Evolutionary conservation across 2,888 invertebrate species (phyloP).

Genomic region (Microplitis deprimator): DNA sequence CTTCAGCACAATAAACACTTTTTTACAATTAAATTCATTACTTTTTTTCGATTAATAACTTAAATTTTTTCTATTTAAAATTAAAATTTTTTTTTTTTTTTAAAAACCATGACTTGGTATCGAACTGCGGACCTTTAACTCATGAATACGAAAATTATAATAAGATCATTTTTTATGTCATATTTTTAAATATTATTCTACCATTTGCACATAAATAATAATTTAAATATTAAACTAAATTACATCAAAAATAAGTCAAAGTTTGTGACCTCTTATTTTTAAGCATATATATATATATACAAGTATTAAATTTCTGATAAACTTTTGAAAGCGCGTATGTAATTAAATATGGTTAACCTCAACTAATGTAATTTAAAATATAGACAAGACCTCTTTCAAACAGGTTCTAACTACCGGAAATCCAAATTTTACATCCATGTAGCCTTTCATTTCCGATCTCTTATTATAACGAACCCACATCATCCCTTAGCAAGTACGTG

Average conservation of each 20-base stretch:
- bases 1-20: background rate
- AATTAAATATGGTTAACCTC: background rate
- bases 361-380: background rate
- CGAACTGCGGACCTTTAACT: too few species aligned
- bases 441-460: background rate
- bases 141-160: too few species aligned
- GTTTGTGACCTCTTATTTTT: background rate
- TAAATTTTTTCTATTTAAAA: background rate
- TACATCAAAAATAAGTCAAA: background rate
- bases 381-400: background rate
- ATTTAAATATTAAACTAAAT: background rate
- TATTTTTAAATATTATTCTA: too few species aligned
- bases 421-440: background rate
- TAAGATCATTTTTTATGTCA: too few species aligned
- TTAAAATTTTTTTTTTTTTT: background rate
- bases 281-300: background rate
- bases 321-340: background rate
- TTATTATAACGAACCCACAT: background rate
- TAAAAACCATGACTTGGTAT: background rate
- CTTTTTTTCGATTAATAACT: background rate
- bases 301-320: too few species aligned
- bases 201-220: background rate
- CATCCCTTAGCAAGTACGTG: background rate
- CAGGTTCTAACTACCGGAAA: background rate
- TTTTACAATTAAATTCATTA: background rate